Evolutionary conservation across 2,888 invertebrate genomes (phyloP), one percentile per base, ranked within the genome.

Genomic region (Andrena bicolor): DNA sequence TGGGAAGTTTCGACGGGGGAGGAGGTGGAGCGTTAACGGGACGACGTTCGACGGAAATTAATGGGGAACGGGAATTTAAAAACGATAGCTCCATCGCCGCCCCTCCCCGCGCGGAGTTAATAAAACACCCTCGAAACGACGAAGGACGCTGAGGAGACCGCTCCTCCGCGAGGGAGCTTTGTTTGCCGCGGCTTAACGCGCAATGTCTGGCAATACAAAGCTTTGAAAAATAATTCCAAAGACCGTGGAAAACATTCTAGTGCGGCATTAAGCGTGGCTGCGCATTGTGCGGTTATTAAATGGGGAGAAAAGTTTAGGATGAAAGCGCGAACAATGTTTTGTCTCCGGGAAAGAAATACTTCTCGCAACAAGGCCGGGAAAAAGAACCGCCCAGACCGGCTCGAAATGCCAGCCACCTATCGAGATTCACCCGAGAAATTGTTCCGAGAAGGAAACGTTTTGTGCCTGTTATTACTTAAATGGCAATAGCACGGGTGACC

Each of bases 211-310:
- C 63, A 20, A 49, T 28, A 76, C 48, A 66, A 79, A 73, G 73
- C 28, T 78, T 30, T 28, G 28, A 30, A 56, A 78, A 73, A 72
- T 72, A 79, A 51, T 73, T 79, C 48, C 41, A 56, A 66, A 53
- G 66, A 2, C 23, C 20, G 23, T 2, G 73, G 41, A 41, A 63
- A 73, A 73, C 66, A 80, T 80, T 63, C 63, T 28, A 35, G 66
- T 53, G 35, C 26, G 72, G 48, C 56, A 61, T 56, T 80, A 77
- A 80, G 71, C 60, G 71, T 32, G 26, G 58, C 23, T 60, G 32
- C 20, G 79, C 65, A 65, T 80, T 65, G 71, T 48, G 77, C 32
- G 64, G 68, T 76, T 56, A 76, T 76, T 78, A 78, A 78, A 76
- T 68, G 68, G 61, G 30, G 35, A 75, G 75, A 61, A 48, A 68